These are phyloP conservation scores for Leuciscus waleckii DNA, from an alignment of 2,797 vertebrate species.

Conservation along the genomic window DNA sequence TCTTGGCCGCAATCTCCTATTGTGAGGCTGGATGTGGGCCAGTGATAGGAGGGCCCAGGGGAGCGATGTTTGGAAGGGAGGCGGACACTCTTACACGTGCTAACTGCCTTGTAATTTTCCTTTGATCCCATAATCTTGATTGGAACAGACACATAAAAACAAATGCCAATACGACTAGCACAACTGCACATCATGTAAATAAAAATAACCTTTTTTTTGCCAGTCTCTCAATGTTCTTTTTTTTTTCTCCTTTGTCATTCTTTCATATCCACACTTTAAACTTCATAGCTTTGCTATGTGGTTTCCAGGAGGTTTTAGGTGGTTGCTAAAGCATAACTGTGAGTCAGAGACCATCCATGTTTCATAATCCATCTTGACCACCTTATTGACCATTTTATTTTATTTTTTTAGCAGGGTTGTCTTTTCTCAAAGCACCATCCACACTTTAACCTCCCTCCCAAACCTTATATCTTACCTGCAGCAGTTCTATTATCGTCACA, in stretches of 20 bases:
- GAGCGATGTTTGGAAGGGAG: slow-evolving; percentile 1
- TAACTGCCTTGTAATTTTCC: slow-evolving; percentile 35
- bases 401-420: background rate
- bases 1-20: slow-evolving; percentile 11
- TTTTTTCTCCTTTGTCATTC: fast-evolving
- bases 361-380: slow-evolving; percentile 1
- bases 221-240: background rate
- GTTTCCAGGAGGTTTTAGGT: background rate
- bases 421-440: background rate
- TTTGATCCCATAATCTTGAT: slow-evolving; percentile 36
- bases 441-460: background rate
- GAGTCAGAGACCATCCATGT: background rate
- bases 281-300: background rate
- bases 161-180: background rate
- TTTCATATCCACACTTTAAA: background rate
- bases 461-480: background rate
- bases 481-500: slow-evolving; percentile 7
- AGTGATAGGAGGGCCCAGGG: background rate
- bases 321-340: background rate
- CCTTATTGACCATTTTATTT: background rate
- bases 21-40: slow-evolving; percentile 23
- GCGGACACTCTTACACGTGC: background rate
- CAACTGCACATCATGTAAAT: background rate
- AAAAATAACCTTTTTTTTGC: background rate
- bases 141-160: slow-evolving; percentile 2